A percentile compares a stretch with the other conserved stretches of the same genome.
These are phyloP conservation scores for Cancer borealis DNA, from an alignment of 2,888 invertebrate species.

Conservation along the genomic window DNA sequence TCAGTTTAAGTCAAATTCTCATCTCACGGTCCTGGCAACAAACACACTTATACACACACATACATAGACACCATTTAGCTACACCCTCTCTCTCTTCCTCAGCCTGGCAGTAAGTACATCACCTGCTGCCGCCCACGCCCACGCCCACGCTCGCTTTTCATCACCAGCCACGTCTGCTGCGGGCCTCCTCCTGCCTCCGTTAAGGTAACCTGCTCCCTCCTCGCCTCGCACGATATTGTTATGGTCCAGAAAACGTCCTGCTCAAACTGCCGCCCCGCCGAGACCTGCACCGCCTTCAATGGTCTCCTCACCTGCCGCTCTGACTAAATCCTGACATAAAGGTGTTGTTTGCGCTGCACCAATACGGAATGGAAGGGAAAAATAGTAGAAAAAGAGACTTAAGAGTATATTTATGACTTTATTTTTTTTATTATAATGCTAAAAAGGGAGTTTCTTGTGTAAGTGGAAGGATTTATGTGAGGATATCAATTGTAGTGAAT, in stretches of 20 bases:
- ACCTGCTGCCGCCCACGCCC: not conserved
- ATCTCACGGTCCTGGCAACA: no score
- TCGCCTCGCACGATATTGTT: not conserved
- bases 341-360: not conserved
- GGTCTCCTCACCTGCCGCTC: not conserved
- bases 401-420: not conserved
- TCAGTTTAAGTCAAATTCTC: no score
- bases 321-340: not conserved
- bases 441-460: not conserved
- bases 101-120: not conserved
- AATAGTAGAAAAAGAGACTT: not conserved
- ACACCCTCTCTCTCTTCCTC: not conserved
- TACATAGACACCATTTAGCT: no score
- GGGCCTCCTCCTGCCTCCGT: not conserved
- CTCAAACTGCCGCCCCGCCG: constrained; percentile 22
- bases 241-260: not conserved
- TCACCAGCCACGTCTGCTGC: not conserved
- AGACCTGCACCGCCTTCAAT: not conserved
- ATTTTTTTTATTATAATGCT: not conserved
- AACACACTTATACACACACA: no score
- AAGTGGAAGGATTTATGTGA: not conserved
- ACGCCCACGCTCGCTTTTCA: not conserved
- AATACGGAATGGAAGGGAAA: not conserved
- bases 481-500: not conserved
- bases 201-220: constrained; percentile 23